Base-by-base conservation (phyloP, 2,113 vertebrate genomes). In the Recurvirostra avosetta region DNA sequence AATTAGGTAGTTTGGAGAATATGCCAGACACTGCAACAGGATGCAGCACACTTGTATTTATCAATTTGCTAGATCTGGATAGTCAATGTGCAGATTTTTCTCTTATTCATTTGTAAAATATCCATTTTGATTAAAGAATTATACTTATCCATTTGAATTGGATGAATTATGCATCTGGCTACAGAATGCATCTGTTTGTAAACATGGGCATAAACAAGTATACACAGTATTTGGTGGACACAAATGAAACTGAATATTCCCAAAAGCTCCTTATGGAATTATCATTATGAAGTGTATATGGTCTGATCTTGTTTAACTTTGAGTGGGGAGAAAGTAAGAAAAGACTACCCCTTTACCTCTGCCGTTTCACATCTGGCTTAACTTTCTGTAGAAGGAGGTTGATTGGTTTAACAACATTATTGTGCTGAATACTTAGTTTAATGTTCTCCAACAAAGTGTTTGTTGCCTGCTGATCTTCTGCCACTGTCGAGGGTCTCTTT, bases 381-480 rank as follows among this genome's bases (percentile, higher is more conserved):
- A 98, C 68, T 58, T 98, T 97, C 97, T 99, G 97, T 58, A 99
- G 94, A 32, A 99, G 97, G 65, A 99, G 97, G 95, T 97, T 98
- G 95, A 99, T 99, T 0, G 99, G 99, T 47, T 98, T 98, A n/a
- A 98, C 98, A 43, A 99, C 98, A 25, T 99, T 98, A 53, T 99
- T 99, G 92, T 98, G 98, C 83, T 99, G 99, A 97, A 99, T 99
- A 92, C 98, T 99, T 65, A 99, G 97, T 73, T 98, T 99, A 74
- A 99, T 98, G 45, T 96, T 98, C 94, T 99, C 99, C 56, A 99
- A 98, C 91, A 99, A 98, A 73, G 97, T 93, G 16, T 98, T 98
- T 67, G 96, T 98, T 97, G 98, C 98, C 94, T 99, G 98, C 91
- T 99, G 98, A 71, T 98, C 97, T 92, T 99, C 99, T 71, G 98